Conservation (phyloP, 2,888 invertebrate species). For the Carpatolechia fugitivella region DNA sequence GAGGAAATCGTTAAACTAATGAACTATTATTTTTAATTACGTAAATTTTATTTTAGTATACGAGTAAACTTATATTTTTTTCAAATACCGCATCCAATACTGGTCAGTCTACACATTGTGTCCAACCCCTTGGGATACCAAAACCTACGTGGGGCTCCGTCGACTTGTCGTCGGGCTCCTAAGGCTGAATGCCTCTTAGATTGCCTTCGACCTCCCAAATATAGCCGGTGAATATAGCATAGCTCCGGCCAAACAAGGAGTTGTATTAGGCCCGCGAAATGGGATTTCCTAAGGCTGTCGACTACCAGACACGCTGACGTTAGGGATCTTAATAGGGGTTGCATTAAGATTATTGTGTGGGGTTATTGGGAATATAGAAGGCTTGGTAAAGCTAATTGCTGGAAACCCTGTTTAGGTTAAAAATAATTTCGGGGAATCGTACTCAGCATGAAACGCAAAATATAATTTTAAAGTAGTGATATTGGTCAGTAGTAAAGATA, state of each 20-base stretch:
- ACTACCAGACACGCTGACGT: slow-evolving; percentile 16
- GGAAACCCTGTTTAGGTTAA: neutral
- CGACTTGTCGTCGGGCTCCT: slow-evolving; percentile 53
- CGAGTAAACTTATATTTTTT: neutral
- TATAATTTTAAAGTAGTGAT: neutral
- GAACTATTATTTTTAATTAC: too few species aligned
- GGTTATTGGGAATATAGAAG: slow-evolving; percentile 31
- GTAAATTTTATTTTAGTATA: too few species aligned
- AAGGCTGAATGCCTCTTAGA: slow-evolving; percentile 73
- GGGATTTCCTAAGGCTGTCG: slow-evolving; percentile 46
- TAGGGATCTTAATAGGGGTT: slow-evolving; percentile 45
- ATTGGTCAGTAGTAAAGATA: too few species aligned
- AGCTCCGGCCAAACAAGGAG: slow-evolving; percentile 56
- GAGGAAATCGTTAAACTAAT: too few species aligned
- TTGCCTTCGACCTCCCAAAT: slow-evolving; percentile 68
- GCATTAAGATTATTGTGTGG: slow-evolving; percentile 43
- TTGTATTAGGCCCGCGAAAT: slow-evolving; percentile 61
- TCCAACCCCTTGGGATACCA: slow-evolving; percentile 59
- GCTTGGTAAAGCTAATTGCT: slow-evolving; percentile 8
- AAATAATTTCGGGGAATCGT: neutral
- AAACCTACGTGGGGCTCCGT: slow-evolving; percentile 59
- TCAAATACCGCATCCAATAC: slow-evolving; percentile 37
- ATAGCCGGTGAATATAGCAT: slow-evolving; percentile 42
- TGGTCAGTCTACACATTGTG: slow-evolving; percentile 29
- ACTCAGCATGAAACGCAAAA: too few species aligned